Evolutionary conservation across 2,888 invertebrate species (phyloP).

Genomic region (Parasteatoda lunata): DNA sequence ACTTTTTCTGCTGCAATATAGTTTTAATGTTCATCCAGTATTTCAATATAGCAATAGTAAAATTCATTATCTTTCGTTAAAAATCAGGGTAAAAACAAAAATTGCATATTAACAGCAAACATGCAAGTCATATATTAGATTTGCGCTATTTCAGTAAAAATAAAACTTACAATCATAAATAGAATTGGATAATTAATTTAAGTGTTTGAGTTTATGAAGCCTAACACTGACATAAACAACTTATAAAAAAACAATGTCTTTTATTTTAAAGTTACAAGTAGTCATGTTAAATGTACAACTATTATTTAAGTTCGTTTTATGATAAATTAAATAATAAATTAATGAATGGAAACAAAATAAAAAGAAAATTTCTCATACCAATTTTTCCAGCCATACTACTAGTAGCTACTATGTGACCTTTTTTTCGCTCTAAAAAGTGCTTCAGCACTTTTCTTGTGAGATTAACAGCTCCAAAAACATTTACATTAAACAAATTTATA

Average conservation of each 20-base stretch:
- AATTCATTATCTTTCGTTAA: too few species aligned
- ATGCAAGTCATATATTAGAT: too few species aligned
- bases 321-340: neutral
- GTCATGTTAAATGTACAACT: neutral
- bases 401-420: conserved; percentile 84
- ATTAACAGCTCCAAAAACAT: conserved; percentile 83
- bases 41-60: too few species aligned
- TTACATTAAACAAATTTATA: conserved; percentile 83
- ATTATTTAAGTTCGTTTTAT: neutral
- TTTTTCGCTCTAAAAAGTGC: conserved; percentile 78
- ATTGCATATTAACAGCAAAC: too few species aligned
- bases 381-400: conserved; percentile 84
- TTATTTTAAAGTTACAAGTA: neutral
- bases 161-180: too few species aligned
- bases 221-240: too few species aligned
- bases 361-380: conserved; percentile 70
- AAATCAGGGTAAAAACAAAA: too few species aligned
- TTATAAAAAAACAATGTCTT: neutral
- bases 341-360: neutral
- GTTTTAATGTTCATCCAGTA: too few species aligned
- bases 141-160: too few species aligned
- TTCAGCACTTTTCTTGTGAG: conserved; percentile 81
- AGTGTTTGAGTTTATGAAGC: too few species aligned
- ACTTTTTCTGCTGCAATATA: too few species aligned
- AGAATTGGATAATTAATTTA: too few species aligned